Percentiles rank a stretch among this genome's conserved stretches.
These are phyloP conservation scores for Thermophis baileyi DNA, from an alignment of 2,113 vertebrate genomes.

Conservation along the genomic window DNA sequence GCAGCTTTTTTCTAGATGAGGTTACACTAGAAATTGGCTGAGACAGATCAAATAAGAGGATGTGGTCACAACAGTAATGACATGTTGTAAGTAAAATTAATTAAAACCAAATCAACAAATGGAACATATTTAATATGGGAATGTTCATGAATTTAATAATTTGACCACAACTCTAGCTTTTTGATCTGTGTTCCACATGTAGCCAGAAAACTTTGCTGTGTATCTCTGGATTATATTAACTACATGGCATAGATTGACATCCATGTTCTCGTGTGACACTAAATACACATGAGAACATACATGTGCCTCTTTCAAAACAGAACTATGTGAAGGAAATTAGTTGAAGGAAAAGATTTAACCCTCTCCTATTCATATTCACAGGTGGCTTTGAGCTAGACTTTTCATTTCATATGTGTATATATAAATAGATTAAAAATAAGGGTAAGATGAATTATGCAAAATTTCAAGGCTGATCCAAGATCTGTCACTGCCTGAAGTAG, in stretches of 20 bases:
- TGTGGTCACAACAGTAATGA: neutral
- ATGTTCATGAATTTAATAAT: neutral
- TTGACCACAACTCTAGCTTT: neutral
- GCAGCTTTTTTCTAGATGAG: neutral
- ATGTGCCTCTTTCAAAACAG: too few species aligned
- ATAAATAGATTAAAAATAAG: neutral
- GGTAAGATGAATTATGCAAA: neutral
- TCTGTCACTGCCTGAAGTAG: neutral
- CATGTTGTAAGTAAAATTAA: neutral
- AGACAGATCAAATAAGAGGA: neutral
- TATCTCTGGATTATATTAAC: neutral
- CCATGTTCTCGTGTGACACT: neutral
- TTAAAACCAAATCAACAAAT: neutral
- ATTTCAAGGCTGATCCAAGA: neutral
- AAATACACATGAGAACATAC: neutral
- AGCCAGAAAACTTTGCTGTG: neutral
- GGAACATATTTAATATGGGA: neutral
- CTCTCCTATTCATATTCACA: neutral
- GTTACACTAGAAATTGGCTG: neutral
- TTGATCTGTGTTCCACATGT: neutral
- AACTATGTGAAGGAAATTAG: neutral
- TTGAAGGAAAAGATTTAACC: neutral
- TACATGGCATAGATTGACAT: neutral
- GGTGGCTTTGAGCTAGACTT: neutral
- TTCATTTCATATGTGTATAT: too few species aligned